A percentile compares a stretch with the other conserved stretches of the same genome.
phyloP scores from a whole-genome alignment of 2,888 invertebrate genomes.

The Cremastinae sp. region DNA sequence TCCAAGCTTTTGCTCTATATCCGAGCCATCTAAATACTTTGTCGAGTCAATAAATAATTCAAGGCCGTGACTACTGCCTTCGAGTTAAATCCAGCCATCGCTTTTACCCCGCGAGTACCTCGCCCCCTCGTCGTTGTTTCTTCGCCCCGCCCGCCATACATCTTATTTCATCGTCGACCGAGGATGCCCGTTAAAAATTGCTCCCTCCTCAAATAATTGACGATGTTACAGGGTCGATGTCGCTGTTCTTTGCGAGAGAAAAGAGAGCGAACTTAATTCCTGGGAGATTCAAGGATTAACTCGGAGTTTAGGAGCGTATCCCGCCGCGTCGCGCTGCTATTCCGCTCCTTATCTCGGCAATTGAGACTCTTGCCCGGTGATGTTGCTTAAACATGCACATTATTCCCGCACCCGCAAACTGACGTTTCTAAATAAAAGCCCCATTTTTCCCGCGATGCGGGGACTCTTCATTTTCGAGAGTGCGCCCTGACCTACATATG shows the following conservation, averaged over 20 bases:
- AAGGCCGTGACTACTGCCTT: slow-evolving; percentile 67
- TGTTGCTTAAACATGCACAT: too few species aligned
- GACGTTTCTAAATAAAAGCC: too few species aligned
- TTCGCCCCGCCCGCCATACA: neutral
- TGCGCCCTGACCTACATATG: neutral
- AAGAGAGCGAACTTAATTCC: slow-evolving; percentile 65
- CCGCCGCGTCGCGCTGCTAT: too few species aligned
- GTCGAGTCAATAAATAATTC: slow-evolving; percentile 76
- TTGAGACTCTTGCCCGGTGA: too few species aligned
- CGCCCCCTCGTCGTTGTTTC: neutral
- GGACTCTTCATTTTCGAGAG: too few species aligned
- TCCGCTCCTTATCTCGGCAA: too few species aligned
- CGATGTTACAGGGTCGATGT: slow-evolving; percentile 39
- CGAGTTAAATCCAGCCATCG: slow-evolving; percentile 37
- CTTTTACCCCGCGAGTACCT: neutral
- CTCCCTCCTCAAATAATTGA: neutral
- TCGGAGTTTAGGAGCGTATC: slow-evolving; percentile 61
- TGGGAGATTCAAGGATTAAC: slow-evolving; percentile 69
- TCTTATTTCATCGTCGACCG: neutral
- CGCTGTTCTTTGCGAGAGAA: slow-evolving; percentile 1
- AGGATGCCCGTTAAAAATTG: neutral
- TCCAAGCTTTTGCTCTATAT: slow-evolving; percentile 61
- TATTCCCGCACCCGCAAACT: too few species aligned
- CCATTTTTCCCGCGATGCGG: too few species aligned
- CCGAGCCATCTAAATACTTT: slow-evolving; percentile 77